Evolutionary conservation across 2,797 vertebrate genomes (phyloP).

Genomic region (Delichon dasypus): DNA sequence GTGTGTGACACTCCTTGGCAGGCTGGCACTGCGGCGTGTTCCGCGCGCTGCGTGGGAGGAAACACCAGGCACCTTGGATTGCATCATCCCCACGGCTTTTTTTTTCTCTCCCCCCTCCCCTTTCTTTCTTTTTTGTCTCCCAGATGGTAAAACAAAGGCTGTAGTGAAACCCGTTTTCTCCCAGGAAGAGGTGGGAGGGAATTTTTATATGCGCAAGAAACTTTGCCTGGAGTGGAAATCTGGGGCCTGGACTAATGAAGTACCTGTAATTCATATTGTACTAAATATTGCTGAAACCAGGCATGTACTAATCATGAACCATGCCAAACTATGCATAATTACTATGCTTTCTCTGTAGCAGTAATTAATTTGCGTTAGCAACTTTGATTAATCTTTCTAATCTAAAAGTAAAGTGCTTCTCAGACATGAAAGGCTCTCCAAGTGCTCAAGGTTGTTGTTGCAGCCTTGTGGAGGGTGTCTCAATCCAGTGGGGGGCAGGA

Average conservation of each 20-base stretch:
- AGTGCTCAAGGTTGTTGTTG: neutral
- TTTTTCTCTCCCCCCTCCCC: neutral
- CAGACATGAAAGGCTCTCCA: constrained; percentile 54
- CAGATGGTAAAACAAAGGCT: constrained; percentile 58
- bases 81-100: constrained; percentile 22
- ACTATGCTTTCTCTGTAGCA: constrained; percentile 53
- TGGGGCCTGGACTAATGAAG: constrained; percentile 49
- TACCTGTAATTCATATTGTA: constrained; percentile 59
- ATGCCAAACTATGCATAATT: constrained; percentile 67
- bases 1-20: constrained; percentile 37
- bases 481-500: neutral
- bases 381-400: constrained; percentile 66
- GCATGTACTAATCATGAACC: constrained; percentile 52
- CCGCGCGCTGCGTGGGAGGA: constrained; percentile 41
- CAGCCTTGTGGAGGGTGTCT: neutral
- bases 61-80: constrained; percentile 40
- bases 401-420: constrained; percentile 48
- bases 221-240: constrained; percentile 50
- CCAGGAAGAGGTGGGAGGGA: constrained; percentile 65
- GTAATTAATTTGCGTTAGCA: constrained; percentile 68
- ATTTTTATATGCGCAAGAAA: constrained; percentile 47
- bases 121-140: constrained; percentile 22
- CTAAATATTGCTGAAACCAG: constrained; percentile 61
- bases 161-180: constrained; percentile 62
- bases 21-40: constrained; percentile 1